Base-by-base conservation (phyloP, 1,140 invertebrate genomes). In the Medauroidea extradentata region DNA sequence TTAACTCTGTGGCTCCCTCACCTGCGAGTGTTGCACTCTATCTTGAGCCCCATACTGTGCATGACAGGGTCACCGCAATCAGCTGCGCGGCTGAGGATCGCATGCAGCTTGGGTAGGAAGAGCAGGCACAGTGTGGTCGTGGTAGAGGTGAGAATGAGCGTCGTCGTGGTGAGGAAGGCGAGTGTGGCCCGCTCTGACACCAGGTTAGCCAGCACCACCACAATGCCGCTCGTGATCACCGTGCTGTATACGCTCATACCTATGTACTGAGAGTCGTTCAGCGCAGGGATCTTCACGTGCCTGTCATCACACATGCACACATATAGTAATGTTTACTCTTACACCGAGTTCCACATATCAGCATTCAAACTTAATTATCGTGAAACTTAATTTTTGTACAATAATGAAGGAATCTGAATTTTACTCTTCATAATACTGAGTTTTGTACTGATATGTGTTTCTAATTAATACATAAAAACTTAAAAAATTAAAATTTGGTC, bases 231-330 rank as follows among this genome's bases (percentile, higher is more conserved):
- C 25, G 90, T 93, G 57, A 95, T 90, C 14, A 96, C 90, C 1
- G 93, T 91, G 51, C 90, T 93, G 71, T 96, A 96, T 1, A 96
- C 92, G 63, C 90, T 93, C 70, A 95, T 86, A 3, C 90, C 91
- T 63, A 98, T 98, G 74, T 97, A 96, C 72, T 98, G 94, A 14
- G 93, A 96, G 75, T 99, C 96, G 72, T 99, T 98, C 9, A 99
- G 76, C 0, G 94, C 94, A n/a, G 94, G 90, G 65, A 98, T 95
- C 73, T 92, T 96, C 0, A 99, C 94, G 67, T 96, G 89, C 50
- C 95, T 83, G 64, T 7, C 70, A 69, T 18, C 19, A 39, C 9
- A 41, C 21, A 56, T 48, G 59, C 53, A 44, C 25, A 11, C n/a
- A n/a, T n/a, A n/a, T n/a, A n/a, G n/a, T n/a, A n/a, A n/a, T n/a